Evolutionary conservation across 2,797 vertebrate genomes (phyloP), one percentile per base, ranked within the genome.

Genomic region (Lutjanus campechanus): DNA sequence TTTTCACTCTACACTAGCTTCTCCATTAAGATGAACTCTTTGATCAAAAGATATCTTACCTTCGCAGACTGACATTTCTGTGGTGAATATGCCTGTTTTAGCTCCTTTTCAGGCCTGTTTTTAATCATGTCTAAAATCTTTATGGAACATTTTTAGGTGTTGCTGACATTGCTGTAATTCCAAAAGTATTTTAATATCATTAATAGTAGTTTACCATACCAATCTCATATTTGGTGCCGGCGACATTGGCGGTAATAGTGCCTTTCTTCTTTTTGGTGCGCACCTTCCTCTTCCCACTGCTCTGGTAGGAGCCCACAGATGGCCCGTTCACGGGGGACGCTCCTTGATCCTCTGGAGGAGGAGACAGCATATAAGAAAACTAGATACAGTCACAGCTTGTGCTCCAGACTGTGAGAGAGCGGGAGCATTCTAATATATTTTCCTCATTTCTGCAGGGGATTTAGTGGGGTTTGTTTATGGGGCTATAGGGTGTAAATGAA

Each of bases 181-280:
- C 1, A 43, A 59, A 60, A 61, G 2, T 0, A 0, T 50, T 66
- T 62, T 29, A 22, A 22, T 61, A 36, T 54, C 19, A 68, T 58
- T 17, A 25, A 7, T 59, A 53, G 25, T 20, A 56, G 2, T 17
- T 65, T 61, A 71, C 62, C 83, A 12, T 97, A 99, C 98, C 98
- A 22, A 99, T 99, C 95, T 99, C 98, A 86, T 99, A 99, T 96
- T 99, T 99, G 78, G 98, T 99, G 91, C 97, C 97, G 63, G 96
- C 93, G 0, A 99, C 95, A 70, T 99, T 99, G 79, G 97, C 97
- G 17, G 96, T 96, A 92, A 99, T 99, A 43, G 91, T 85, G 81
- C 96, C 96, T 90, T 97, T 97, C 92, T 97, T 98, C 96, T 99
- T 98, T 94, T 98, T 99, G 76, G 85, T 88, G 89, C 93, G 96